Percentiles rank a stretch among this genome's conserved stretches.
Conservation (phyloP, 2,888 invertebrate species). For the Andrena marginata region DNA sequence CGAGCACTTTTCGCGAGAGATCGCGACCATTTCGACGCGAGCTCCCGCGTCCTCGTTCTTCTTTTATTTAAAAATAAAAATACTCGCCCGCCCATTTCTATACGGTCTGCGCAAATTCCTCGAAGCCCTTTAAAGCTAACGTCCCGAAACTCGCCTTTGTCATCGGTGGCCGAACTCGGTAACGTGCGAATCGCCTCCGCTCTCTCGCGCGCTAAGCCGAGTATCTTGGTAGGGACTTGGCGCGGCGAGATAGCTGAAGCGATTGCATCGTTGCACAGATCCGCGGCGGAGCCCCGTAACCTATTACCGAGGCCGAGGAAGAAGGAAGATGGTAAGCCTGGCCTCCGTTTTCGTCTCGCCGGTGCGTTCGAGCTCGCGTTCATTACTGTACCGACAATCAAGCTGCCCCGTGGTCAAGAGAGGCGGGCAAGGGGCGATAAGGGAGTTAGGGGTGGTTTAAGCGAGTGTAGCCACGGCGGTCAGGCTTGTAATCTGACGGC, state of each 20-base stretch:
- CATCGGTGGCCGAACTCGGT: neutral
- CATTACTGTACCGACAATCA: conserved; percentile 66
- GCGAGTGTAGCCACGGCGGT: conserved; percentile 71
- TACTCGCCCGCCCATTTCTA: neutral
- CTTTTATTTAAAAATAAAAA: conserved; percentile 43
- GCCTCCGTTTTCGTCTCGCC: conserved; percentile 34
- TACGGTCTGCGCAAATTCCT: neutral
- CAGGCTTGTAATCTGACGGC: conserved; percentile 75
- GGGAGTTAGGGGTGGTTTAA: conserved; percentile 59
- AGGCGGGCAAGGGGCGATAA: conserved; percentile 10
- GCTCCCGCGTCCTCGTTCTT: conserved; percentile 24
- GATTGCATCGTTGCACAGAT: conserved; percentile 33
- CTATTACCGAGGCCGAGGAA: conserved; percentile 22
- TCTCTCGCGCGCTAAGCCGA: conserved; percentile 19
- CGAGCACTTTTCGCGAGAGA: neutral
- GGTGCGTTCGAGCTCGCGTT: conserved; percentile 62
- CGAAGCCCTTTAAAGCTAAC: neutral
- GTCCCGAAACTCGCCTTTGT: neutral
- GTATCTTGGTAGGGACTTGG: conserved; percentile 11
- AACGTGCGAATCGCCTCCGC: conserved; percentile 12
- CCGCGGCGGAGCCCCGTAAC: conserved; percentile 46
- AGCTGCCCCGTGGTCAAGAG: conserved; percentile 50
- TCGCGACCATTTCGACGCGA: conserved; percentile 17
- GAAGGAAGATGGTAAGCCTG: conserved; percentile 11
- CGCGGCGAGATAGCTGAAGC: conserved; percentile 15